A percentile compares a stretch with the other conserved stretches of the same genome.
phyloP scores from a whole-genome alignment of 2,113 vertebrate genomes.

The Dryoscopus gambensis region DNA sequence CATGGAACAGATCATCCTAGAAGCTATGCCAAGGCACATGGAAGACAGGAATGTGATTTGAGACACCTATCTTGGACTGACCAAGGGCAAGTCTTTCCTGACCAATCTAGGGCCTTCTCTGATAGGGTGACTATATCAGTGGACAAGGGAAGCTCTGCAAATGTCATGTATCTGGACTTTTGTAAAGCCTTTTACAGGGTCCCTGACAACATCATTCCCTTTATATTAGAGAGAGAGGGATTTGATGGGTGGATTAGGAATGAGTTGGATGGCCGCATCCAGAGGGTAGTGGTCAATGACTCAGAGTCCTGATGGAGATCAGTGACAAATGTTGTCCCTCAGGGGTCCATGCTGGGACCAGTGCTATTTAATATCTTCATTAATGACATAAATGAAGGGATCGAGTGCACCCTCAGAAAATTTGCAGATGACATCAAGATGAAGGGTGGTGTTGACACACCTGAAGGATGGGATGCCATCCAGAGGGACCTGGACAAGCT shows the following conservation, averaged over 20 bases:
- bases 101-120: neutral
- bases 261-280: neutral
- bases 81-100: neutral
- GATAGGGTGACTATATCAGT: neutral
- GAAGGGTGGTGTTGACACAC: neutral
- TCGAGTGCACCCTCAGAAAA: neutral
- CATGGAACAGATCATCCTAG: neutral
- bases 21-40: neutral
- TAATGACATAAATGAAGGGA: neutral
- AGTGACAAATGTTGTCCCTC: neutral
- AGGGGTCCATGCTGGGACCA: neutral
- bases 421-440: neutral
- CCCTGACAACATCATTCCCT: neutral
- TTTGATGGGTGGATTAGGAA: neutral
- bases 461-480: neutral
- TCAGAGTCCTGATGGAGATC: neutral
- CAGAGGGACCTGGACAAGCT: neutral
- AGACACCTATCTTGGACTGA: neutral
- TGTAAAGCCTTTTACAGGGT: neutral
- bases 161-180: neutral
- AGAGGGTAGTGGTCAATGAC: neutral
- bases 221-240: neutral
- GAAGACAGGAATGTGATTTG: neutral
- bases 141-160: neutral
- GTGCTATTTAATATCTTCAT: neutral